Conservation (phyloP, 2,797 vertebrate species). For the Oceanodroma leucorhoa region DNA sequence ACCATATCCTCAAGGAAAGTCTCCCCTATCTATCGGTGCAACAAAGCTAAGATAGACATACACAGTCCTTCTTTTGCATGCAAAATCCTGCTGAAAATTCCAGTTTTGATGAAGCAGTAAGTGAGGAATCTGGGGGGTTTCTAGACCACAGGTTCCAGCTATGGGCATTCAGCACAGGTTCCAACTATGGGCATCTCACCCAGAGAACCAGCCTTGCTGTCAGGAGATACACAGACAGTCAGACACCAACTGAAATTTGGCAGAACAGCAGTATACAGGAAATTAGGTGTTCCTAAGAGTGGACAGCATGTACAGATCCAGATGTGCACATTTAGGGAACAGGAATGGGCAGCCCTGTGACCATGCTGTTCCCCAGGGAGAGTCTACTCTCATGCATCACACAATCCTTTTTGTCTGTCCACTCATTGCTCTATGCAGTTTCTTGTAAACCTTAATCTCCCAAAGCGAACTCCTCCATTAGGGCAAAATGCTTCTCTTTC, state of each 20-base stretch:
- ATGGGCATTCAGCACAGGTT: background rate
- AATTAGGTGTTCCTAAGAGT: background rate
- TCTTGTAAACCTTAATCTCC: background rate
- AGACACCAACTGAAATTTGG: background rate
- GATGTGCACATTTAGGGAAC: background rate
- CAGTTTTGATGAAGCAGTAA: background rate
- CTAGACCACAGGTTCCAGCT: background rate
- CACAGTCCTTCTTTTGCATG: background rate
- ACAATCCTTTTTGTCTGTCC: background rate
- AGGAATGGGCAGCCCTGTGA: background rate
- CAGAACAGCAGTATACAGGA: background rate
- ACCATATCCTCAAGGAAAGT: background rate
- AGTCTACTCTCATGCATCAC: background rate
- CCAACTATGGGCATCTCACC: background rate
- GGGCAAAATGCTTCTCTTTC: background rate
- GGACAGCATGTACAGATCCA: background rate
- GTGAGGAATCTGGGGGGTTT: background rate
- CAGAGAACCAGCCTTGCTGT: background rate
- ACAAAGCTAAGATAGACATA: background rate
- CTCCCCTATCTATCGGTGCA: rapidly evolving
- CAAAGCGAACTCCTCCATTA: background rate
- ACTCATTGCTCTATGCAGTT: background rate
- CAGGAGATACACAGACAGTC: background rate
- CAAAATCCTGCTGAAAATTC: background rate
- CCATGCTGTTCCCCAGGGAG: background rate